Evolutionary conservation across 37 sponge, comb jelly and placozoan species (phyloP).

Genomic region (Crambe crambe): DNA sequence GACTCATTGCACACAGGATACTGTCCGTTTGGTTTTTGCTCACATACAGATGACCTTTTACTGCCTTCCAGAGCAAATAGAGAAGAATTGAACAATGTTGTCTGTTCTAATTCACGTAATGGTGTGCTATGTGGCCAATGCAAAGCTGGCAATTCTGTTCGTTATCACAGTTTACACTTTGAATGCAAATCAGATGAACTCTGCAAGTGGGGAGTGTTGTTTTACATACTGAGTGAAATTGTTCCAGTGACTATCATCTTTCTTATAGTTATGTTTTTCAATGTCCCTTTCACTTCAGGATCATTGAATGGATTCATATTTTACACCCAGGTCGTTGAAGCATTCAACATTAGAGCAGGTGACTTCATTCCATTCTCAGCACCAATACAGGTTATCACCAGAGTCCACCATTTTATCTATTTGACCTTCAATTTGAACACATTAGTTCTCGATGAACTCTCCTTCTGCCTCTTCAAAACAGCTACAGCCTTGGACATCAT

Average conservation of each 20-base stretch:
- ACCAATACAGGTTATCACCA: background rate
- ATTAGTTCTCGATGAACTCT: constrained; percentile 20
- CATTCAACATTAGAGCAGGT: background rate
- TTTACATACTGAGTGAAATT: constrained; percentile 47
- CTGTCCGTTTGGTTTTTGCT: background rate
- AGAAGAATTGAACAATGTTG: constrained; percentile 6
- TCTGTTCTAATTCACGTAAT: constrained; percentile 11
- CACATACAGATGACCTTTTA: background rate
- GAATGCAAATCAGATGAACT: background rate
- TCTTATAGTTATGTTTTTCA: constrained; percentile 37
- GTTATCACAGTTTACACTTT: constrained; percentile 23
- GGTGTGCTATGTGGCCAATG: constrained; percentile 37
- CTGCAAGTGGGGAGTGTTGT: constrained; percentile 32
- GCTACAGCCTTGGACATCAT: constrained; percentile 7
- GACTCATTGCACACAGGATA: background rate
- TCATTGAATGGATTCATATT: constrained; percentile 37
- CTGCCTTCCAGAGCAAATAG: background rate
- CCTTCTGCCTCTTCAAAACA: constrained; percentile 33
- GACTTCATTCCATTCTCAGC: background rate
- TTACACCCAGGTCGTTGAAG: constrained; percentile 35
- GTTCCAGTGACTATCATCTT: constrained; percentile 48
- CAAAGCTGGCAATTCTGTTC: constrained; percentile 9
- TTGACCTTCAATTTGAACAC: constrained; percentile 16
- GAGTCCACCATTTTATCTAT: constrained; percentile 10
- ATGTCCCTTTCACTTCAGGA: constrained; percentile 50